Evolutionary conservation across 1,140 invertebrate species (phyloP).

Genomic region (Bilobella aurantiaca): DNA sequence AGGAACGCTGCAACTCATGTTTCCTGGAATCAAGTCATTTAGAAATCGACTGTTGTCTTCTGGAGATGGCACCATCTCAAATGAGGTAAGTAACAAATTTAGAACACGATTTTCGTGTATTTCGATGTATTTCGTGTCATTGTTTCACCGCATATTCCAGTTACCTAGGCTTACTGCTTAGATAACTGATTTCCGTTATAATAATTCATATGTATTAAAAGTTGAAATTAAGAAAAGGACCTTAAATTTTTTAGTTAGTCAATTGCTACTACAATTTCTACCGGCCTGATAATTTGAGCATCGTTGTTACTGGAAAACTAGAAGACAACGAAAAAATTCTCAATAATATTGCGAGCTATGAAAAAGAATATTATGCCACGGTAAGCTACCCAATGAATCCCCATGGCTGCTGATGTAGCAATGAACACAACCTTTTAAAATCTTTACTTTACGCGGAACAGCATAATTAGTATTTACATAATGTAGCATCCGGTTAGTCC

Average conservation of each 20-base stretch:
- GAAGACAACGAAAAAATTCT: conserved; percentile 20
- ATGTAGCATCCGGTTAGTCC: too few species aligned
- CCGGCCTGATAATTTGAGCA: conserved; percentile 29
- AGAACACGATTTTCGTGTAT: too few species aligned
- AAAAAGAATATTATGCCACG: conserved; percentile 17
- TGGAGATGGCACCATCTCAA: conserved; percentile 4
- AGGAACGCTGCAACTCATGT: conserved; percentile 31
- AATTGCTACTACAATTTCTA: conserved; percentile 27
- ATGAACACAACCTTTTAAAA: too few species aligned
- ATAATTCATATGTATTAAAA: too few species aligned
- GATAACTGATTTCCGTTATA: not conserved
- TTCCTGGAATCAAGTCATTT: conserved; percentile 20
- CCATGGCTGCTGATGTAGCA: not conserved
- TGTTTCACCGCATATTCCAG: too few species aligned
- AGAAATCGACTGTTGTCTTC: conserved; percentile 23
- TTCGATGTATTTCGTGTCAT: too few species aligned
- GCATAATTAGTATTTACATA: too few species aligned
- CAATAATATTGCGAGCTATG: conserved; percentile 22
- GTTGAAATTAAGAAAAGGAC: not conserved
- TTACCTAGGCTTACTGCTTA: not conserved
- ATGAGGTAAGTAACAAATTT: conserved; percentile 12
- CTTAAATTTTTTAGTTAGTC: conserved; percentile 17
- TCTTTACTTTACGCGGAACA: too few species aligned
- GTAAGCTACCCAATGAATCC: conserved; percentile 13
- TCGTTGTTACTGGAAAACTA: conserved; percentile 24